Percentiles rank a stretch among this genome's conserved stretches.
These are phyloP conservation scores for Sarotherodon lohbergeri DNA, from an alignment of 2,113 vertebrate species.

Conservation along the genomic window DNA sequence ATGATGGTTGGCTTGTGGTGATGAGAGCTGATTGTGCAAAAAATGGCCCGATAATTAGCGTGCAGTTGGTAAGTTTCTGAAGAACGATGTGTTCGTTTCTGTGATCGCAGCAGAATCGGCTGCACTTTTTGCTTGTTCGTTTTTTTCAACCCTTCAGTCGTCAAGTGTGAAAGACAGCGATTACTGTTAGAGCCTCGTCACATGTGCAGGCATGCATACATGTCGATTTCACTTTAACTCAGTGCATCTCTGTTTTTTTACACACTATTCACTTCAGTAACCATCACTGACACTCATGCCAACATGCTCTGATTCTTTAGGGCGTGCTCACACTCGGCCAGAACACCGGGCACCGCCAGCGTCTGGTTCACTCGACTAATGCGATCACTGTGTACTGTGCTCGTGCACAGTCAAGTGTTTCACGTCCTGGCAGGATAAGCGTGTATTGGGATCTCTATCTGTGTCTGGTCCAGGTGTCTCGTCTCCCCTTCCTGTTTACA, in stretches of 20 bases:
- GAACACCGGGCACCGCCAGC: background rate
- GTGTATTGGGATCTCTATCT: background rate
- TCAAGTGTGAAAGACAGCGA: background rate
- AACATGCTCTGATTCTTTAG: background rate
- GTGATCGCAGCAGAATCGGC: background rate
- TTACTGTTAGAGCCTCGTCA: background rate
- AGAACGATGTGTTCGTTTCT: background rate
- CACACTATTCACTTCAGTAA: background rate
- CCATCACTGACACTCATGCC: background rate
- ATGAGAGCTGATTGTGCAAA: background rate
- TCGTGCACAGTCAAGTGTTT: rapidly evolving
- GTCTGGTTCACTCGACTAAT: background rate
- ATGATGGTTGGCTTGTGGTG: background rate
- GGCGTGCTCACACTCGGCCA: background rate
- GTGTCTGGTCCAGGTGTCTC: too few relatives aligned
- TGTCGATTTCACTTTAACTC: background rate
- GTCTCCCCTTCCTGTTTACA: too few relatives aligned
- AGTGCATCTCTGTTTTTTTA: background rate
- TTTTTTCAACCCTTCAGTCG: background rate
- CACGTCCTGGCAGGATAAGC: background rate
- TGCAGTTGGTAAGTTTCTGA: background rate
- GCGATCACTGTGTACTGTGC: background rate
- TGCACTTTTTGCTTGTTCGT: background rate
- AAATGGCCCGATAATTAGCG: background rate
- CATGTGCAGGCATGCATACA: background rate